phyloP scores from a whole-genome alignment of 2,797 vertebrate species.

The Taeniopygia guttata region DNA sequence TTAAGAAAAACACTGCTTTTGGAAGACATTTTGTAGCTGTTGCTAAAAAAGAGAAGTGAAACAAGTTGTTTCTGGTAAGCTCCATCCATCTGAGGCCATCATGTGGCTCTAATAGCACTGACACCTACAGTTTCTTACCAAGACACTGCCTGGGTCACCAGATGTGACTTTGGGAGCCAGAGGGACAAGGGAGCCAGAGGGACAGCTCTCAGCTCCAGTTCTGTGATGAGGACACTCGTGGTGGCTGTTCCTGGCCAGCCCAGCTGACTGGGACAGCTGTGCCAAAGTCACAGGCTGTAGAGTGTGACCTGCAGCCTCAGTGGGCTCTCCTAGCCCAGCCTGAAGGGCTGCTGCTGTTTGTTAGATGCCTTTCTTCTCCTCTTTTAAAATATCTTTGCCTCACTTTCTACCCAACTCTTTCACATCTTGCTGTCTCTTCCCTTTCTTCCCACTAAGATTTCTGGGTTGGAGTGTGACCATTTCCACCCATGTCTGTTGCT shows the following conservation, averaged over 20 bases:
- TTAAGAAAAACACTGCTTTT: background rate
- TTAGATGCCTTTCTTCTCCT: background rate
- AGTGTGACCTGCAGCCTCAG: background rate
- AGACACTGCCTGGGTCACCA: background rate
- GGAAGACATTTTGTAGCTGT: background rate
- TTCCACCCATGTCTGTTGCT: background rate
- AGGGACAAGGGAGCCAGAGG: background rate
- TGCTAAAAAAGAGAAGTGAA: constrained; percentile 51
- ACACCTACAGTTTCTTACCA: background rate
- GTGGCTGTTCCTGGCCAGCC: background rate
- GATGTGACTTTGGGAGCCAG: background rate
- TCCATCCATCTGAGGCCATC: background rate
- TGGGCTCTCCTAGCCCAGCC: background rate
- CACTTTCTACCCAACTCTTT: background rate
- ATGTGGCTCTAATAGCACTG: background rate
- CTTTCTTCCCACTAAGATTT: background rate
- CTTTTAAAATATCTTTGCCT: background rate
- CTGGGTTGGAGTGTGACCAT: background rate
- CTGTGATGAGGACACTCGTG: background rate
- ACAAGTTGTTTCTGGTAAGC: background rate
- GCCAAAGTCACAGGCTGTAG: background rate
- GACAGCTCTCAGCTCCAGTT: background rate
- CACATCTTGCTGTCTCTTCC: background rate
- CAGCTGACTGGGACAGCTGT: background rate
- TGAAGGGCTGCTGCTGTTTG: background rate